Evolutionary conservation across 2,888 invertebrate genomes (phyloP), one percentile per base, ranked within the genome.

Genomic region (Habrosyne pyritoides): DNA sequence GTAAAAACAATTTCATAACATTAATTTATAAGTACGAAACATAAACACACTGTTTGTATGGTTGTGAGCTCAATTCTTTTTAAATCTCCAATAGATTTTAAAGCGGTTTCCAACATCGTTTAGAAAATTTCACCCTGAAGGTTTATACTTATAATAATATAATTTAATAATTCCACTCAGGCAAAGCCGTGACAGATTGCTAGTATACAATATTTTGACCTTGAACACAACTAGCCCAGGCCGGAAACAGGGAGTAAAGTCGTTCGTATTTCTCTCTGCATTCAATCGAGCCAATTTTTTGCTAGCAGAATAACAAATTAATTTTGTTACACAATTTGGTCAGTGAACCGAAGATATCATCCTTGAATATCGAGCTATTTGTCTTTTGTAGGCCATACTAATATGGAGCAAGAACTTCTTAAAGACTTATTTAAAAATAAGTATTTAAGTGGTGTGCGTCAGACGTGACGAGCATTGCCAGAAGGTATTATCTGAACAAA

Each of bases 271-370:
- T 56, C 48, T 47, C 54, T 52, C 52, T 54, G 54, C 36, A 47
- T 56, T 53, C 58, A 66, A 70, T 63, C 60, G 57, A 67, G 55
- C 52, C 33, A 10, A 52, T 52, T 61, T 69, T 74, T 71, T 69
- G 69, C 63, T 53, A 56, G 60, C 18, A 55, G 46, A 48, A 18
- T 28, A 60, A 54, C 57, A 53, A 55, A 57, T 59, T n/a, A 66
- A 68, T 74, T 71, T 68, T 66, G 60, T 50, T 54, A 58, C 53
- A 47, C 50, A 67, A 67, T 59, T 67, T 73, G 69, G 68, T 56
- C 77, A 69, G 59, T 75, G 75, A 75, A 76, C 73, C 64, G 66
- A 61, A 46, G 68, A 75, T 62, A 64, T 71, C 60, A 69, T 70
- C 54, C 47, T 58, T 59, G 59, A 64, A 55, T 51, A 53, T 63